These are phyloP conservation scores for Heliconius sara DNA, from an alignment of 2,888 invertebrate genomes.

Conservation along the genomic window DNA sequence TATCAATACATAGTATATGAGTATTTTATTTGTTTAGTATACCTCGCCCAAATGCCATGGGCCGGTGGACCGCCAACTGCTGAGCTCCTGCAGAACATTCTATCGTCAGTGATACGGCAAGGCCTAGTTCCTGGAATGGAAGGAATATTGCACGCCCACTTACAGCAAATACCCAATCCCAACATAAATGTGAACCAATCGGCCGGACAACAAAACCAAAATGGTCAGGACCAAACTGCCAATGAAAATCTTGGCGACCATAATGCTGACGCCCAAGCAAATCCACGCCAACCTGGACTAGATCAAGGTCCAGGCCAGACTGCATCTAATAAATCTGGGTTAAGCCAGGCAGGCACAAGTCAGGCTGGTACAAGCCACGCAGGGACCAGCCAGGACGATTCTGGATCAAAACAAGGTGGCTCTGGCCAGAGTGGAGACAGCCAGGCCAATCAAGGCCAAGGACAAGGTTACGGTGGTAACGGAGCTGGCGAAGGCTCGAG, in stretches of 20 bases:
- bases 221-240: neutral
- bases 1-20: neutral
- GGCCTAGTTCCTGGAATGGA: constrained; percentile 59
- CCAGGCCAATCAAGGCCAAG: neutral
- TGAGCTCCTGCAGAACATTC: constrained; percentile 64
- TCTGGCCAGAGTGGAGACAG: neutral
- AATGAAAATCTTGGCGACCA: neutral
- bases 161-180: constrained; percentile 32
- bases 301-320: neutral
- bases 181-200: neutral
- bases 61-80: constrained; percentile 57
- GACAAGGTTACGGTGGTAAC: neutral
- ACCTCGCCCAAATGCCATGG: constrained; percentile 60
- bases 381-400: neutral
- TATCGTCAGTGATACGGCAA: constrained; percentile 63
- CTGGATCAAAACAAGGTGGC: neutral
- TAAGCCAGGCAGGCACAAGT: neutral
- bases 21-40: constrained; percentile 52
- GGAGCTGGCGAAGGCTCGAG: neutral
- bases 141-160: constrained; percentile 53
- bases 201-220: neutral
- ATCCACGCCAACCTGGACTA: neutral
- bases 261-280: neutral
- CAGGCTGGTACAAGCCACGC: constrained; percentile 1
- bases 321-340: neutral